phyloP scores from a whole-genome alignment of 2,113 vertebrate genomes.

The Gymnarchus niloticus region DNA sequence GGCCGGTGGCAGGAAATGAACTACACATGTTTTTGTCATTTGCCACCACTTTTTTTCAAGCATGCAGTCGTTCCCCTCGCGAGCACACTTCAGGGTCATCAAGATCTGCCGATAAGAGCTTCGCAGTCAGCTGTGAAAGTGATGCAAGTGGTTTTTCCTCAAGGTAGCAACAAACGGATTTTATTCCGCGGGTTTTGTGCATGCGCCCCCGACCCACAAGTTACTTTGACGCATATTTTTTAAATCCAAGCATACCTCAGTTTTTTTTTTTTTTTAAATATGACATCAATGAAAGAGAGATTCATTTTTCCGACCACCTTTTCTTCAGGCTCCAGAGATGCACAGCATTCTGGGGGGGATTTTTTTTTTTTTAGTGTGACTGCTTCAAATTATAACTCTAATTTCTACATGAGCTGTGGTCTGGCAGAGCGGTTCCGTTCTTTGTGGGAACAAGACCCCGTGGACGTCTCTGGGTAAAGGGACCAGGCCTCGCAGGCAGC shows the following conservation, averaged over 20 bases:
- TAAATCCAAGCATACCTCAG: neutral
- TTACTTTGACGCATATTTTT: neutral
- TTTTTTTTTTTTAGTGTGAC: neutral
- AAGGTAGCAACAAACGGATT: neutral
- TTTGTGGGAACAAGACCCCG: neutral
- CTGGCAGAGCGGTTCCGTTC: neutral
- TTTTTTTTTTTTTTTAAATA: neutral
- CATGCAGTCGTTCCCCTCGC: neutral
- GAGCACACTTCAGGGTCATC: neutral
- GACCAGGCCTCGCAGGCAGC: neutral
- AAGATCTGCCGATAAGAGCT: neutral
- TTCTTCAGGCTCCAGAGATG: neutral
- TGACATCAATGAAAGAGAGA: neutral
- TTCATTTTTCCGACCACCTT: neutral
- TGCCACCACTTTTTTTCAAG: neutral
- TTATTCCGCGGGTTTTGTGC: neutral
- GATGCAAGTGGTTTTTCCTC: neutral
- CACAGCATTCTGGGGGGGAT: neutral
- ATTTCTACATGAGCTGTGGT: constrained; percentile 26
- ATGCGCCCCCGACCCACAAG: neutral
- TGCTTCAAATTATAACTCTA: constrained; percentile 25
- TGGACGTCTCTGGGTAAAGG: neutral
- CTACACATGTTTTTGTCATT: constrained; percentile 36
- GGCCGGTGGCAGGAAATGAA: constrained; percentile 36
- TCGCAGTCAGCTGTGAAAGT: constrained; percentile 14